phyloP scores from a whole-genome alignment of 2,888 invertebrate genomes.

The Campoplex nolae region DNA sequence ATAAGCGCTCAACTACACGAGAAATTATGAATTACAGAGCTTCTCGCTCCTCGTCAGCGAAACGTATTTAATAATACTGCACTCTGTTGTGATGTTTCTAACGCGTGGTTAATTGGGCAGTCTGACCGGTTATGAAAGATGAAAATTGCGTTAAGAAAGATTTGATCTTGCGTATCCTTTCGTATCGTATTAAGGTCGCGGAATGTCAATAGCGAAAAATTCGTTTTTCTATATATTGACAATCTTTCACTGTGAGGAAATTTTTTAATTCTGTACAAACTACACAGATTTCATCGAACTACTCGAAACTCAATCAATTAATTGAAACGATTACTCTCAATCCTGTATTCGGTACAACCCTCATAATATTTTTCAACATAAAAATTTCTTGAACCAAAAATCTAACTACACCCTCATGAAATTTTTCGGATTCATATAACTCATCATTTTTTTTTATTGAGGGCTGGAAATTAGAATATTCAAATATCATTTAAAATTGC shows the following conservation, averaged over 20 bases:
- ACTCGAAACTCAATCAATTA: background rate
- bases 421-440: background rate
- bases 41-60: slow-evolving; percentile 46
- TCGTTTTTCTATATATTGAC: background rate
- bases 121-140: slow-evolving; percentile 76
- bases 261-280: background rate
- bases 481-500: background rate
- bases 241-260: too few relatives aligned
- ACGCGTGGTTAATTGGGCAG: slow-evolving; percentile 73
- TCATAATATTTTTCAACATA: background rate
- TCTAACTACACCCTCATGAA: background rate
- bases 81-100: slow-evolving; percentile 68
- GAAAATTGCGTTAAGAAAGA: slow-evolving; percentile 68
- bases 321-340: background rate
- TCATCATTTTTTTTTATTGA: background rate
- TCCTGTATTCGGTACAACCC: background rate
- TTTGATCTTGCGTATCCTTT: slow-evolving; percentile 67
- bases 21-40: slow-evolving; percentile 70
- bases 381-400: background rate
- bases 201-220: background rate
- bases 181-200: slow-evolving; percentile 74
- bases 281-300: background rate
- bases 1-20: slow-evolving; percentile 59
- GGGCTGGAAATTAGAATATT: background rate
- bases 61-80: slow-evolving; percentile 66